Conservation (phyloP, 2,797 vertebrate species). For the Silurus aristotelis region DNA sequence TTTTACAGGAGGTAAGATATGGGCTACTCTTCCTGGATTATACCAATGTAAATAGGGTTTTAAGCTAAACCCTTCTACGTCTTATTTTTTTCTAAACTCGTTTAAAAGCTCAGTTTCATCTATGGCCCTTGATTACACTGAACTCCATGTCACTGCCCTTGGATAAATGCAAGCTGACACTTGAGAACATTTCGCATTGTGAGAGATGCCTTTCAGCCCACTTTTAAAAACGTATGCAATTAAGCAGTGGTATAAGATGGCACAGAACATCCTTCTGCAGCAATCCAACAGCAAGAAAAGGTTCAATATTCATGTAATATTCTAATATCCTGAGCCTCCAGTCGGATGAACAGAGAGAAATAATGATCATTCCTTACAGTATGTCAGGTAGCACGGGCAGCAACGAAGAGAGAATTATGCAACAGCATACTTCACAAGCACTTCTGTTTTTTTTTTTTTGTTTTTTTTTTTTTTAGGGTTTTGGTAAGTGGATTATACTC, state of each 20-base stretch:
- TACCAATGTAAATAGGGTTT: not conserved
- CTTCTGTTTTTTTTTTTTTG: slow-evolving; percentile 40
- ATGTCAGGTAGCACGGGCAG: slow-evolving; percentile 53
- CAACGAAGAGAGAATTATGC: slow-evolving; percentile 58
- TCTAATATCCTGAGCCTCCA: slow-evolving; percentile 56
- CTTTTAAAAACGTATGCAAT: slow-evolving; percentile 56
- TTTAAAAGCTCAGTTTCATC: slow-evolving; percentile 13
- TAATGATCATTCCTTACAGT: slow-evolving; percentile 56
- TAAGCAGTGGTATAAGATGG: slow-evolving; percentile 56
- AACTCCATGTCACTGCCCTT: slow-evolving; percentile 27
- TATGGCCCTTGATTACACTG: slow-evolving; percentile 15
- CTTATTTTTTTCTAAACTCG: slow-evolving; percentile 38
- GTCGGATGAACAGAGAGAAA: slow-evolving; percentile 51
- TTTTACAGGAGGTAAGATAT: not conserved
- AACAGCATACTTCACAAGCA: slow-evolving; percentile 53
- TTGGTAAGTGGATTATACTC: slow-evolving; percentile 56
- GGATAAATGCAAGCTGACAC: slow-evolving; percentile 47
- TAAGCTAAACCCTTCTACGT: not conserved
- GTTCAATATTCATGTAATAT: slow-evolving; percentile 64
- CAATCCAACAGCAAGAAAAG: slow-evolving; percentile 51
- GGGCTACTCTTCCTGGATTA: not conserved
- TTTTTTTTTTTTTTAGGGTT: slow-evolving; percentile 42
- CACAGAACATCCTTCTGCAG: slow-evolving; percentile 51
- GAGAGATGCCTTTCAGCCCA: slow-evolving; percentile 37
- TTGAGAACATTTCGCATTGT: slow-evolving; percentile 54